phyloP scores from a whole-genome alignment of 2,888 invertebrate genomes.

The Himalopsyche tibetana region DNA sequence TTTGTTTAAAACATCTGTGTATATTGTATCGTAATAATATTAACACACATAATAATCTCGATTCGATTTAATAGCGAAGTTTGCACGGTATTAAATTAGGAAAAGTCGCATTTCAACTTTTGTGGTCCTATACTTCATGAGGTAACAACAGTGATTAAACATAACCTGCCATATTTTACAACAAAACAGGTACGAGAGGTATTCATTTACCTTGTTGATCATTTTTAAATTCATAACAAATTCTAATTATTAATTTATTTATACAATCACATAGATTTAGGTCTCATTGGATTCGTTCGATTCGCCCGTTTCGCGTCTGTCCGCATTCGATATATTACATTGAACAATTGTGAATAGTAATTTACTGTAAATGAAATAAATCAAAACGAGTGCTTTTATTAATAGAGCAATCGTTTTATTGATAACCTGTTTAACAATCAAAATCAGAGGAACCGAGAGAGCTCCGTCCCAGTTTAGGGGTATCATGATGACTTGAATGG shows the following conservation, averaged over 20 bases:
- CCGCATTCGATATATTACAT: neutral
- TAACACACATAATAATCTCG: slow-evolving; percentile 66
- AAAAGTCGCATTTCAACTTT: slow-evolving; percentile 60
- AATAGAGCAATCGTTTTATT: too few species aligned
- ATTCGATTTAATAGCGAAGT: slow-evolving; percentile 63
- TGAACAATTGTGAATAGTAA: neutral
- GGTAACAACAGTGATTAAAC: slow-evolving; percentile 62
- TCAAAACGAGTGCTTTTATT: too few species aligned
- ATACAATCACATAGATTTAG: slow-evolving; percentile 46
- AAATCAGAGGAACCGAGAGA: too few species aligned
- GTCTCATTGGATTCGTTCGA: slow-evolving; percentile 4
- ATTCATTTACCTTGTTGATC: slow-evolving; percentile 63
- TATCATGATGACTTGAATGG: too few species aligned
- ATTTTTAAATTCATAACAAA: slow-evolving; percentile 51
- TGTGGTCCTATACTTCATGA: slow-evolving; percentile 63
- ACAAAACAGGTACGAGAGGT: slow-evolving; percentile 62
- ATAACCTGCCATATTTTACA: slow-evolving; percentile 58
- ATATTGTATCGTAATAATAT: slow-evolving; percentile 59
- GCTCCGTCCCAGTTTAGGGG: too few species aligned
- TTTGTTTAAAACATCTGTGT: slow-evolving; percentile 59
- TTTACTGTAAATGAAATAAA: neutral
- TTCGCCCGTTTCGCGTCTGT: slow-evolving; percentile 16
- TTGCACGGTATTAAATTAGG: slow-evolving; percentile 63
- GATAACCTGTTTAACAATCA: too few species aligned
- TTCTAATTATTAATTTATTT: slow-evolving; percentile 49